Evolutionary conservation across 30 jellyfish, hydroid and myxozoan species (phyloP), one percentile per base, ranked within the genome.

Genomic region (Cassiopea andromeda): DNA sequence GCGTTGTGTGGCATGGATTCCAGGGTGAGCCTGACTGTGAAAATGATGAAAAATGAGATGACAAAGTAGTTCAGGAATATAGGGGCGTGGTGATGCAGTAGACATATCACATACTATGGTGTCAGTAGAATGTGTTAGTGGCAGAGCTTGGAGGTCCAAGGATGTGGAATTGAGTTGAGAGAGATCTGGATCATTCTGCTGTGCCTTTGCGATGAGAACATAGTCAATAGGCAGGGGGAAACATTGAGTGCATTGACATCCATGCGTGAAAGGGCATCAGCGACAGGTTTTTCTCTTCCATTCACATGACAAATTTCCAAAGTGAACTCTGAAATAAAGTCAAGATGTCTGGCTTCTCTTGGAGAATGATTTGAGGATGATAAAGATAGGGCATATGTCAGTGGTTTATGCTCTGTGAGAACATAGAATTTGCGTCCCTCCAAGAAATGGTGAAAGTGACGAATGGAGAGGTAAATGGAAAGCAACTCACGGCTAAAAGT

Each of bases 221-320:
- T 5, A 4, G 43, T 77, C 73, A 50, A 77, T 47, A 9, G 68
- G 14, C 12, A 46, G 2, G 48, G 75, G 44, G n/a, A 67, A 82
- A 46, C 2, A 46, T 15, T 13, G 38, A 72, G 74, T 2, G 84
- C 86, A 83, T 69, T 46, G 84, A 69, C 38, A 12, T n/a, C 87
- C 43, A 68, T 49, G n/a, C 92, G 50, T 9, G 73, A 64, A 5
- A 89, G 88, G 58, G 96, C 94, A 73, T 89, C 90, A 9, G 96
- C 96, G 54, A 67, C 93, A 66, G 44, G n/a, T 5, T 89, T 81
- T 84, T 89, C 82, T 76, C 54, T 82, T n/a, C 96, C 95, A 17
- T 16, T 13, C 16, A 64, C 2, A 78, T 89, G 70, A 14, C 89
- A 80, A 44, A 81, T 73, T 16, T 81, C 82, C 14, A 69, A 60